Base-by-base conservation (phyloP, 2,797 vertebrate species). In the Molossus alvarezi region DNA sequence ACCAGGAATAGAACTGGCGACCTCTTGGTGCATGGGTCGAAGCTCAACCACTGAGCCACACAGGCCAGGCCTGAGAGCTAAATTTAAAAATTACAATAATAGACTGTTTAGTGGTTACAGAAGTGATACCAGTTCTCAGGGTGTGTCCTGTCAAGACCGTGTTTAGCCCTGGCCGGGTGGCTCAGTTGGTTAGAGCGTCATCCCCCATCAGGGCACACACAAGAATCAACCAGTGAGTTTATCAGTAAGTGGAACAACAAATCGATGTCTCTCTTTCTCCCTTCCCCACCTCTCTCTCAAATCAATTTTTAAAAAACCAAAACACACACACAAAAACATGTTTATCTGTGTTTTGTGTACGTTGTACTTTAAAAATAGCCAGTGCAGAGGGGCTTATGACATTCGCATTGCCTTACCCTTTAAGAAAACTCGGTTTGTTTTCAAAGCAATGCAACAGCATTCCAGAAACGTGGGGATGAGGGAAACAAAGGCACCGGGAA, bases 391-490 rank as follows among this genome's bases (percentile, higher is more conserved):
- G 0, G 80, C 60, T 65, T 77, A 65, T 4, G 37, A 48, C 7
- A 51, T 12, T 69, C 10, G 79, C 29, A 20, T 7, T 12, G 21
- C 2, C 82, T 90, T 15, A 33, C 20, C 85, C 65, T 76, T 86
- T 57, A 72, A 88, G 69, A 93, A 95, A 95, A 73, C 23, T 5
- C 15, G 5, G 76, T 51, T 75, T 83, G 79, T 58, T 95, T 64
- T 81, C 85, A 92, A 76, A 41, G 88, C 69, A 53, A 76, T 18
- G 73, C 15, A 80, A 94, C 37, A n/a, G 51, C 86, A 86, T 94
- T 80, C 92, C 41, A 67, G 90, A 88, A 96, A 90, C 91, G 21
- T 18, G 64, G 67, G 41, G 25, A 58, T 88, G 77, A 75, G 71
- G n/a, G 60, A 89, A 91, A 71, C 72, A 76, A 57, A 72, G 41